Conservation (phyloP, 2,888 invertebrate genomes). For the Tridacna crocea region DNA sequence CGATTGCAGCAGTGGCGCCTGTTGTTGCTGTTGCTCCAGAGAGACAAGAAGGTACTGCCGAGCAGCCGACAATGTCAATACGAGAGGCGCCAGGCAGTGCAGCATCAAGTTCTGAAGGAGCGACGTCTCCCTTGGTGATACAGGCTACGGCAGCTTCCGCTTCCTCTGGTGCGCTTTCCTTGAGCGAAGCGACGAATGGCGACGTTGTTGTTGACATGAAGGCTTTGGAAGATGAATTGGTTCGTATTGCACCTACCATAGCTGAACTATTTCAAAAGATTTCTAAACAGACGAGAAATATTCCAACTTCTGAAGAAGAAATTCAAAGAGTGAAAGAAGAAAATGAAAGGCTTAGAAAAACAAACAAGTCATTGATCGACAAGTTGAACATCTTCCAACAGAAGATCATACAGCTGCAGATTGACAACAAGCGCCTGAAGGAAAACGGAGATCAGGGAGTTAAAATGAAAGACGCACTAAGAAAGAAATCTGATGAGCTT, state of each 20-base stretch:
- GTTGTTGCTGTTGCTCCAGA: slow-evolving; percentile 11
- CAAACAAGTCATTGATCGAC: slow-evolving; percentile 68
- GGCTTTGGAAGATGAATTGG: slow-evolving; percentile 66
- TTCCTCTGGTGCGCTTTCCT: slow-evolving; percentile 4
- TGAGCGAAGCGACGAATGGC: neutral
- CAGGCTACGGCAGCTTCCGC: slow-evolving; percentile 13
- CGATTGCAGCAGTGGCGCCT: slow-evolving; percentile 50
- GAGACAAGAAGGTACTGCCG: neutral
- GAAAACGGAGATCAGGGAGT: slow-evolving; percentile 61
- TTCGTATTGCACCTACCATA: slow-evolving; percentile 70
- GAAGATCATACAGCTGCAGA: slow-evolving; percentile 68
- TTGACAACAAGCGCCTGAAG: slow-evolving; percentile 68
- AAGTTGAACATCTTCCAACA: slow-evolving; percentile 70
- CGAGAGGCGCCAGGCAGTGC: slow-evolving; percentile 10
- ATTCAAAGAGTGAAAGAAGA: slow-evolving; percentile 66
- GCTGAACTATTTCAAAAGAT: slow-evolving; percentile 70
- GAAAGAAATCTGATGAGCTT: slow-evolving; percentile 61
- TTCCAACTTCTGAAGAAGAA: slow-evolving; percentile 67
- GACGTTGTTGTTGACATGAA: slow-evolving; percentile 63
- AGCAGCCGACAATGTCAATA: neutral
- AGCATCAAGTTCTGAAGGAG: slow-evolving; percentile 1
- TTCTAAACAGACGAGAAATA: slow-evolving; percentile 59
- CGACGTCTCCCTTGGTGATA: neutral
- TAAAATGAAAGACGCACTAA: slow-evolving; percentile 60
- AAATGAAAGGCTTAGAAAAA: slow-evolving; percentile 69